Base-by-base conservation (phyloP, 1,140 invertebrate genomes). In the Bombus confusus region DNA sequence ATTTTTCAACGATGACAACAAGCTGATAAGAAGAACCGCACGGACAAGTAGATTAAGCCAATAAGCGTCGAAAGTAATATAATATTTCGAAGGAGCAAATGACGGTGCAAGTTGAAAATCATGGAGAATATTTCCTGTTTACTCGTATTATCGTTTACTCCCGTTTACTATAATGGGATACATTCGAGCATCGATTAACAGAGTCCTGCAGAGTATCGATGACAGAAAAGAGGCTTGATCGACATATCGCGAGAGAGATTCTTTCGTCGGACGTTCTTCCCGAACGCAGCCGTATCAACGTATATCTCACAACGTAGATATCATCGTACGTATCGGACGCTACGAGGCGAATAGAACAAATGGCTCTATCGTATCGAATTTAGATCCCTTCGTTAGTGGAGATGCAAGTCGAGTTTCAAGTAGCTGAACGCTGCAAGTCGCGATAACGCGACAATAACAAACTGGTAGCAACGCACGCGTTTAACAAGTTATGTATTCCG, bases 381-480 rank as follows among this genome's bases (percentile, higher is more conserved):
- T 68, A 64, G 83, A 89, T 86, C 84, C 80, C 64, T 89, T 72
- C 43, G 37, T 74, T 57, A 18, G 71, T 68, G 43, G 59, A 62
- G 52, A 89, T 80, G 66, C 82, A 87, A 83, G 52, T 37, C 57
- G 79, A 84, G 86, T 90, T 62, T 59, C 83, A 88, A 90, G 88
- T 90, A 87, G 87, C 75, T 62, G 66, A 31, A 62, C 52, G 80
- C 52, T 83, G 74, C 39, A 41, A 69, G 71, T 78, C 62, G 78
- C 68, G 87, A 91, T 91, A 91, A 91, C 89, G 80, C 76, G 88
- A 90, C 71, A 71, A 71, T 88, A 90, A 90, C 80, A 83, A 90
- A 83, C 57, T 76, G 47, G 80, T 86, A 81, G 88, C 75, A 86
- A 43, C 71, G 57, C 66, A 41, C 77, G 72, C 64, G 64, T 89